Conservation (phyloP, 2,797 vertebrate genomes). For the Cossypha dichroa region DNA sequence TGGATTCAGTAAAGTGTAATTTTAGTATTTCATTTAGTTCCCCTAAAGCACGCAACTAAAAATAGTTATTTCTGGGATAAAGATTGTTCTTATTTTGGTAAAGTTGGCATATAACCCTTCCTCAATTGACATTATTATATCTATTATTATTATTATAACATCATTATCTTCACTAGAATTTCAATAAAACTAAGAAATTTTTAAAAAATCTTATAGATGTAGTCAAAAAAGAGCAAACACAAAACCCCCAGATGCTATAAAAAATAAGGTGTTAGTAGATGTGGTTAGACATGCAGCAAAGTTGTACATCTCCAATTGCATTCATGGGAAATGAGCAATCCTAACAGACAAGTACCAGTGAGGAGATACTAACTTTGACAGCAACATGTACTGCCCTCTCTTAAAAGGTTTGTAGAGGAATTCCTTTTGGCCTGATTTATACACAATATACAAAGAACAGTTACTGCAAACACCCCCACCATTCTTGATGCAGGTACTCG, state of each 20-base stretch:
- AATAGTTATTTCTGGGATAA: not conserved
- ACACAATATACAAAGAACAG: not conserved
- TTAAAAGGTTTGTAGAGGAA: not conserved
- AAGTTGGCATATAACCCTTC: not conserved
- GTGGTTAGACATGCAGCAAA: not conserved
- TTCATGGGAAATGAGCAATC: not conserved
- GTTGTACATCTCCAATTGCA: not conserved
- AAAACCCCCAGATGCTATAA: not conserved
- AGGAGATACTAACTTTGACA: not conserved
- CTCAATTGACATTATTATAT: not conserved
- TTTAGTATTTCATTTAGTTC: not conserved
- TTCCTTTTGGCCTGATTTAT: not conserved
- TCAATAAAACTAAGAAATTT: not conserved
- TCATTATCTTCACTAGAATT: not conserved
- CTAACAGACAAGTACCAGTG: not conserved
- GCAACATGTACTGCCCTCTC: not conserved
- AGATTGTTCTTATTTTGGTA: not conserved
- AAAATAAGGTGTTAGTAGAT: not conserved
- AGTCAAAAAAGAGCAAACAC: not conserved
- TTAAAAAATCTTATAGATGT: not conserved
- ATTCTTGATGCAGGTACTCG: fast-evolving
- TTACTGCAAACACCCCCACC: not conserved
- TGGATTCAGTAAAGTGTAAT: not conserved
- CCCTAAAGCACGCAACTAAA: not conserved
- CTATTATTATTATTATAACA: not conserved